Percentiles rank a stretch among this genome's conserved stretches.
phyloP scores from a whole-genome alignment of 2,888 invertebrate species.

The Tinea trinotella region DNA sequence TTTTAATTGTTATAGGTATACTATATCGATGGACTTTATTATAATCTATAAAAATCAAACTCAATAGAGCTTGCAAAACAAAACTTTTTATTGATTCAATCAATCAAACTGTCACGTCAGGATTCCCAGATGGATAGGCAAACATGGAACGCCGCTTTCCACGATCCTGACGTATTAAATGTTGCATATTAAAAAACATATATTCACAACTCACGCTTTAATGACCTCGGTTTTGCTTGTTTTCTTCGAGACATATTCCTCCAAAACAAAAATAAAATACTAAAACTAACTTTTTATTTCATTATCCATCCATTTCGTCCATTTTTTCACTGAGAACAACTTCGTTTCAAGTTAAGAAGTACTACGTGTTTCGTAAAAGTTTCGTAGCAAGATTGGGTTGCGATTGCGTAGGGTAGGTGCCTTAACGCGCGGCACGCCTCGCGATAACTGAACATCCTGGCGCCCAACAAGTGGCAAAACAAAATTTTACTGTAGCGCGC shows the following conservation, averaged over 20 bases:
- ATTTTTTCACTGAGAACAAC: neutral
- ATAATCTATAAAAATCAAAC: no score
- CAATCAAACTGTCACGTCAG: no score
- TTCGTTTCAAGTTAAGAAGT: no score
- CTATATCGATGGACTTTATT: no score
- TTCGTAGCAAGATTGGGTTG: conserved; percentile 25
- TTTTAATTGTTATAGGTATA: no score
- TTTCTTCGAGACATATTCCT: conserved; percentile 76
- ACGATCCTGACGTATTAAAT: no score
- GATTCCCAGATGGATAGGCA: no score
- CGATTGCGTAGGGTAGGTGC: conserved; percentile 23
- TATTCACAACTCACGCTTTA: conserved; percentile 73
- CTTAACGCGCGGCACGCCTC: conserved; percentile 47
- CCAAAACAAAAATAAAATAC: neutral
- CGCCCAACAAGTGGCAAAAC: conserved; percentile 66
- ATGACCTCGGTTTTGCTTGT: conserved; percentile 79
- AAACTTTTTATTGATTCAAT: no score
- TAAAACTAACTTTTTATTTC: neutral
- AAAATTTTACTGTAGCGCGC: conserved; percentile 61
- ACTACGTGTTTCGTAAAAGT: conserved; percentile 35
- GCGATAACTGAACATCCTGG: conserved; percentile 59
- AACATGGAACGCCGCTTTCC: no score
- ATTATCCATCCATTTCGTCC: neutral
- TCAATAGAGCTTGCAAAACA: no score
- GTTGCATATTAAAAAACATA: neutral